These are phyloP conservation scores for Urocynchramus pylzowi DNA, from an alignment of 2,113 vertebrate genomes.

Conservation along the genomic window DNA sequence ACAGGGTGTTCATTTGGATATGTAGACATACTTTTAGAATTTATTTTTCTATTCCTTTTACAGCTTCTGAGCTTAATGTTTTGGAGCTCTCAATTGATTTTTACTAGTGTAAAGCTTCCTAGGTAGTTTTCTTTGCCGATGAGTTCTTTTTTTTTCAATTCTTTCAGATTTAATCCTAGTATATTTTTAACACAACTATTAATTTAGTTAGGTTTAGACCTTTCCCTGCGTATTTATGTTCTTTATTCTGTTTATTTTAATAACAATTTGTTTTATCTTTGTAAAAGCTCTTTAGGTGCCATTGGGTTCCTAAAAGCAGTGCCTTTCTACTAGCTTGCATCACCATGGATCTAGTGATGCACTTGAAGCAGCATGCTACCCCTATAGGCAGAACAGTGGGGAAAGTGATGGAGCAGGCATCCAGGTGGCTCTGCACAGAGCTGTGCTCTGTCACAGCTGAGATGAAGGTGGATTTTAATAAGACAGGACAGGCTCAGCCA, in stretches of 20 bases:
- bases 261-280: background rate
- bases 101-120: background rate
- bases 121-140: background rate
- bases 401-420: background rate
- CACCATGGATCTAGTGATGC: background rate
- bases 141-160: background rate
- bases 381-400: accelerated
- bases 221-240: background rate
- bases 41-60: background rate
- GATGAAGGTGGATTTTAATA: background rate
- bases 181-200: background rate
- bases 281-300: background rate
- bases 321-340: background rate
- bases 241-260: background rate
- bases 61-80: background rate
- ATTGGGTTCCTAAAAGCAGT: background rate
- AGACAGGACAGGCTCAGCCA: background rate
- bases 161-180: background rate
- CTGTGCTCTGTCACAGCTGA: background rate
- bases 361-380: accelerated
- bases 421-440: background rate
- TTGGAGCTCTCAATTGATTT: background rate
- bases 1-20: background rate
- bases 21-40: background rate
- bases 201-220: background rate